phyloP scores from a whole-genome alignment of 2,888 invertebrate species.

The Melangyna quadrimaculata region DNA sequence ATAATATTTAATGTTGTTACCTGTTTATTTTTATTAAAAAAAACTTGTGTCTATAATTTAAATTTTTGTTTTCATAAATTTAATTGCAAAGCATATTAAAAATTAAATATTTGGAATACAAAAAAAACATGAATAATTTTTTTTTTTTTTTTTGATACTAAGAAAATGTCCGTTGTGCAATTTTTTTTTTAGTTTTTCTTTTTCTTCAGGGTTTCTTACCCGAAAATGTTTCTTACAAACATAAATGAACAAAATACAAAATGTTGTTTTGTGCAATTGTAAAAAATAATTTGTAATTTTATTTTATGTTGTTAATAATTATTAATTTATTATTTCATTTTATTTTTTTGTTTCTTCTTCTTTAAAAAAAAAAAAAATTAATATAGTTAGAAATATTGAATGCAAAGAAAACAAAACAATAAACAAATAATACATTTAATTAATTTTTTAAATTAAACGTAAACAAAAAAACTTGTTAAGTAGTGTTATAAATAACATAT shows the following conservation, averaged over 20 bases:
- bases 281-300: constrained; percentile 31
- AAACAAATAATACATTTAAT: constrained; percentile 19
- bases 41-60: constrained; percentile 10
- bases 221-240: constrained; percentile 4
- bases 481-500: constrained; percentile 62
- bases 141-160: constrained; percentile 36
- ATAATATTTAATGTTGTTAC: constrained; percentile 71
- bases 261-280: constrained; percentile 43
- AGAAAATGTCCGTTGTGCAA: constrained; percentile 66
- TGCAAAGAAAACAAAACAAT: constrained; percentile 26
- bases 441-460: constrained; percentile 27
- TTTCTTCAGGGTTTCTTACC: not conserved
- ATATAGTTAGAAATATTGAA: constrained; percentile 35
- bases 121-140: constrained; percentile 29
- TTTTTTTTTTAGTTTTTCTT: constrained; percentile 51
- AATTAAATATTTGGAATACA: constrained; percentile 27
- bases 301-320: constrained; percentile 65
- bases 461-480: constrained; percentile 24
- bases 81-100: constrained; percentile 64
- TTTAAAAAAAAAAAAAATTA: constrained; percentile 21
- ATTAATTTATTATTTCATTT: constrained; percentile 62
- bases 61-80: constrained; percentile 18
- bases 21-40: constrained; percentile 59
- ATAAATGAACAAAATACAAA: constrained; percentile 20
- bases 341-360: constrained; percentile 11